Conservation (phyloP, 2,888 invertebrate species). For the Trissoscelio sp. region DNA sequence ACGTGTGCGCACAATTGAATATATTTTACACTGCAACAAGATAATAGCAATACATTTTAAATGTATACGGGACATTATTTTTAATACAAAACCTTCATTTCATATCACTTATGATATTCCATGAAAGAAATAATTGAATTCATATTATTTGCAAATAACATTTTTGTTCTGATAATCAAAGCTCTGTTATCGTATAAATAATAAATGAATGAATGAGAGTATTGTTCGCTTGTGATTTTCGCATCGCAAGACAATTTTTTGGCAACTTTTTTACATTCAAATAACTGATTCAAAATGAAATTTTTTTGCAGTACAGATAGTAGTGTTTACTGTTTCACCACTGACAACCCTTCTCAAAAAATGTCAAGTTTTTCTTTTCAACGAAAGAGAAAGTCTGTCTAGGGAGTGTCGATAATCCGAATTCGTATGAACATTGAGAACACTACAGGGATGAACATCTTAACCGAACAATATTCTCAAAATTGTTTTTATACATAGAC, state of each 20-base stretch:
- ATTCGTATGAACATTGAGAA: neutral
- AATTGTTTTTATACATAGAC: too few relatives aligned
- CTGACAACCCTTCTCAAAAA: slow-evolving; percentile 49
- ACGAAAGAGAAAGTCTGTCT: slow-evolving; percentile 48
- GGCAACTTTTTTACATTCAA: too few relatives aligned
- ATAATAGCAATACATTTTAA: slow-evolving; percentile 18
- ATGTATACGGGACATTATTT: neutral
- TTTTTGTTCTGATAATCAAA: neutral
- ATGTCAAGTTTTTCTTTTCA: slow-evolving; percentile 54
- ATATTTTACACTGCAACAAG: slow-evolving; percentile 21
- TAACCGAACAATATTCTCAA: too few relatives aligned
- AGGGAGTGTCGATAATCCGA: slow-evolving; percentile 23
- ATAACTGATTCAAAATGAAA: too few relatives aligned
- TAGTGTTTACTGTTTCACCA: slow-evolving; percentile 23
- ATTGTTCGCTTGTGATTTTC: too few relatives aligned
- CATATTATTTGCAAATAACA: neutral
- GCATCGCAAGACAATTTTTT: too few relatives aligned
- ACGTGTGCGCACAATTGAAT: slow-evolving; percentile 27
- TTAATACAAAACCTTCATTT: slow-evolving; percentile 12
- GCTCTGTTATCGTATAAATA: too few relatives aligned
- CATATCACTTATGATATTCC: neutral
- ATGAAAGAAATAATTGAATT: slow-evolving; percentile 1
- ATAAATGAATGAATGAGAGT: neutral
- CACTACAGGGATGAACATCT: neutral
- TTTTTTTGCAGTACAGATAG: slow-evolving; percentile 30